Evolutionary conservation across 2,888 invertebrate genomes (phyloP).

Genomic region (Neuroscelio doddi): DNA sequence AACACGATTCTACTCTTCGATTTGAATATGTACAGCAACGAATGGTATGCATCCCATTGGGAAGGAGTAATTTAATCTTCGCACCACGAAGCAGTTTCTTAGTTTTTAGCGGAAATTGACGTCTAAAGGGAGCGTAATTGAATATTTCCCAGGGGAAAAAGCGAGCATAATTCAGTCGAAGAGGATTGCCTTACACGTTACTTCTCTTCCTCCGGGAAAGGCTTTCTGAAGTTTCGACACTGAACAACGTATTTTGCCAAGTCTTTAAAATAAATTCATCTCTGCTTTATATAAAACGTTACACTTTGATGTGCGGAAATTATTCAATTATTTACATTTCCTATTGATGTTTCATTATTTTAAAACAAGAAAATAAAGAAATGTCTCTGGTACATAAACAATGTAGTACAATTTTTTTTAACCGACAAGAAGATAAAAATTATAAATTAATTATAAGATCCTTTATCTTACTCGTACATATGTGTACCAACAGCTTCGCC

Average conservation of each 20-base stretch:
- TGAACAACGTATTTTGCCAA: slow-evolving; percentile 35
- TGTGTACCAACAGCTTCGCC: too few relatives aligned
- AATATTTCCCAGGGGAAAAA: slow-evolving; percentile 56
- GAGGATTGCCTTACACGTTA: slow-evolving; percentile 45
- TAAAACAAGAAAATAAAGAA: too few relatives aligned
- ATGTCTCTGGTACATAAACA: too few relatives aligned
- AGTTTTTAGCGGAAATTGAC: slow-evolving; percentile 55
- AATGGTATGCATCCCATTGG: slow-evolving; percentile 52
- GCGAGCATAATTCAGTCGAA: slow-evolving; percentile 46
- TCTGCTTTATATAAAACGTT: slow-evolving; percentile 1
- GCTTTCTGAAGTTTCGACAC: slow-evolving; percentile 27
- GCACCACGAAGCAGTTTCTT: slow-evolving; percentile 52
- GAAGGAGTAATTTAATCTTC: slow-evolving; percentile 54
- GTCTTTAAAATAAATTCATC: slow-evolving; percentile 32
- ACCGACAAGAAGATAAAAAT: too few relatives aligned
- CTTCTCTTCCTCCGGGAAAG: slow-evolving; percentile 31
- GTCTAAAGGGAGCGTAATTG: slow-evolving; percentile 58
- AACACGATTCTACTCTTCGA: slow-evolving; percentile 57
- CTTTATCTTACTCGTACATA: too few relatives aligned
- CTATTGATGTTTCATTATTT: too few relatives aligned
- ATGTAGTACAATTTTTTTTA: too few relatives aligned
- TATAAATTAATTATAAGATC: too few relatives aligned
- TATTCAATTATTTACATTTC: too few relatives aligned
- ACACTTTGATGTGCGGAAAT: neutral
- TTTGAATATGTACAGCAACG: slow-evolving; percentile 51